Evolutionary conservation across 2,113 vertebrate genomes (phyloP), one percentile per base, ranked within the genome.

Genomic region (Gobiocypris rarus): DNA sequence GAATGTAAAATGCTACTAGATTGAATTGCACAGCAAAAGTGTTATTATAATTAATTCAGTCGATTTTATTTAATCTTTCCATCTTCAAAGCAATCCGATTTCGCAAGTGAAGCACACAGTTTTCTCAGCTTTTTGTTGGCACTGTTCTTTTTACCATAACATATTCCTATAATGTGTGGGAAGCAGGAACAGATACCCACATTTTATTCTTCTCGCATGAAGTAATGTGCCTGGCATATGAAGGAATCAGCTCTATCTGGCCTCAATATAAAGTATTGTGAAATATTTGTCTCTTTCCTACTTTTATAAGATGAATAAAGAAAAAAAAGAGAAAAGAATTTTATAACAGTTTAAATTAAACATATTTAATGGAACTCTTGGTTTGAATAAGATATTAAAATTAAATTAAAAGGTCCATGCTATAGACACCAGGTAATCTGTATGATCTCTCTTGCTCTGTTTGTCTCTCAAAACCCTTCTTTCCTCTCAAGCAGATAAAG

Each of bases 1-100:
- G 73, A 52, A 75, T 75, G 26, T 52, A 31, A 75, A 52, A 75
- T 75, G 43, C 31, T 74, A 74, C 41, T 74, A 52, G 71, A 74
- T 75, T 10, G 14, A 75, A 52, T 52, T 31, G 19, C 15, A 28
- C 15, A 28, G 71, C 45, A 52, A 52, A 75, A 52, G 15, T 19
- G 8, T 75, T 19, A 28, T 8, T 73, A 48, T 74, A 50, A 48
- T 73, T 73, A 73, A 73, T 38, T 38, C 38, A 38, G 38, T 38
- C 38, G 7, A 38, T 74, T 26, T 50, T 4, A 28, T 74, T 26
- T 4, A 50, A 74, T 74, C 71, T 74, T 75, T 45, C 45, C 24
- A 52, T 75, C 71, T 28, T 75, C 71, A 75, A 75, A 48, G 71
- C 28, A 15, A 14, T 17, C 28, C 7, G 63, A 1, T 65, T 65